Base-by-base conservation (phyloP, 2,888 invertebrate species). In the Teleiodes luculella region DNA sequence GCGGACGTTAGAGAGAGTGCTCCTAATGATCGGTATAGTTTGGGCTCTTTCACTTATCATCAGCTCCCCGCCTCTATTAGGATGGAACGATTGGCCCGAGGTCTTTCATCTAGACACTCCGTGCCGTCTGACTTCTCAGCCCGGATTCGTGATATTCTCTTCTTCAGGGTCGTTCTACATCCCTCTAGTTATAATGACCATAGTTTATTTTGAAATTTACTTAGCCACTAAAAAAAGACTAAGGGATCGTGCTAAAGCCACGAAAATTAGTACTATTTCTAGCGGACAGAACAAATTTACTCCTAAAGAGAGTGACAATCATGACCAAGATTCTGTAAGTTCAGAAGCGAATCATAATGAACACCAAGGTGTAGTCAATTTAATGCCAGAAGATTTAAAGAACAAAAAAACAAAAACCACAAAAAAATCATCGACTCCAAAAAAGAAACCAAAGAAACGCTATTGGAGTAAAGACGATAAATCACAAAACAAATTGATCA, bases 21-120 rank as follows among this genome's bases (percentile, higher is more conserved):
- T 97, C 20, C 83, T 94, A n/a, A 94, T 96, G 91, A 97, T 97
- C 66, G 94, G 94, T 3, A 93, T 94, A 14, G 97, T 97, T 1
- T 97, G 97, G 97, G 85, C 95, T 51, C 88, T 97, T 28, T 96
- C 96, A 4, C 91, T 95, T 39, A 85, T 96, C 55, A 97, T 97
- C 67, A 96, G 97, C 71, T 96, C 97, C 5, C 97, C 97, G 0
- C 97, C 97, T 0, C 80, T 97, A 54, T 92, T 97, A 16, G 97
- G 97, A 0, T 97, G 97, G 97, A 97, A 97, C 73, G 97, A 98
- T 82, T 97, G 97, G 97, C 97, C 97, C 0, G 94, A 95, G 43
- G 93, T 94, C 46, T 94, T 96, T 56, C 92, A 93, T 61, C 93
- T 93, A 0, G 91, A 94, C 41, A 95, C 95, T 24, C 94, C 95